Evolutionary conservation across 2,888 invertebrate genomes (phyloP), one percentile per base, ranked within the genome.

Genomic region (Litoditis marina): DNA sequence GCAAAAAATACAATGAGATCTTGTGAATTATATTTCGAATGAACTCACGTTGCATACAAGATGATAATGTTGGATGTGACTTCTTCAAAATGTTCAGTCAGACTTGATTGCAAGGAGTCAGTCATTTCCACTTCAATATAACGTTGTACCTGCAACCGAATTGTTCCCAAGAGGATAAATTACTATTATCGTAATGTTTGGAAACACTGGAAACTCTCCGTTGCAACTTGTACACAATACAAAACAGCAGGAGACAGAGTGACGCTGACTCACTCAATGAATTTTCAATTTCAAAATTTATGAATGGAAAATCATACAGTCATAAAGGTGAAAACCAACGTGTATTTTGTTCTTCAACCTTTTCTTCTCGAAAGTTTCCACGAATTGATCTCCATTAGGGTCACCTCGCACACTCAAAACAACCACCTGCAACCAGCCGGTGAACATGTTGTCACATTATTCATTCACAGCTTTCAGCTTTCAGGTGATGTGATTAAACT

Each of bases 21-120:
- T 19, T 16, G 31, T 31, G 34, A 27, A 22, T 52, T 59, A 28
- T 44, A 5, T 11, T 50, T 3, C 0, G 30, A 53, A 51, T 11
- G n/a, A 13, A 55, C 63, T 50, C 27, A 78, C 78, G 69, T 78
- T 11, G 80, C 76, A 67, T 73, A 80, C 1, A 80, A 55, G 25
- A 80, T 63, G 34, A 80, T 73, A 19, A 78, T 78, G 65, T 80
- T 80, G 1, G 80, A 76, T 13, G 80, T 81, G 28, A 76, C 73
- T 51, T 78, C 79, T 31, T 78, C 76, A 50, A 81, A 76, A 42
- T 64, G 64, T 22, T 72, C 66, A 25, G 68, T 65, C 42, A 75
- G 44, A 1, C 66, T 68, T 16, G 65, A 60, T 27, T 72, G 70
- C 28, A 74, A 34, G 22, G 63, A 63, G 25, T 62, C 59, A 16